Evolutionary conservation across 2,888 invertebrate genomes (phyloP), one percentile per base, ranked within the genome.

Genomic region (Diarsia brunnea): DNA sequence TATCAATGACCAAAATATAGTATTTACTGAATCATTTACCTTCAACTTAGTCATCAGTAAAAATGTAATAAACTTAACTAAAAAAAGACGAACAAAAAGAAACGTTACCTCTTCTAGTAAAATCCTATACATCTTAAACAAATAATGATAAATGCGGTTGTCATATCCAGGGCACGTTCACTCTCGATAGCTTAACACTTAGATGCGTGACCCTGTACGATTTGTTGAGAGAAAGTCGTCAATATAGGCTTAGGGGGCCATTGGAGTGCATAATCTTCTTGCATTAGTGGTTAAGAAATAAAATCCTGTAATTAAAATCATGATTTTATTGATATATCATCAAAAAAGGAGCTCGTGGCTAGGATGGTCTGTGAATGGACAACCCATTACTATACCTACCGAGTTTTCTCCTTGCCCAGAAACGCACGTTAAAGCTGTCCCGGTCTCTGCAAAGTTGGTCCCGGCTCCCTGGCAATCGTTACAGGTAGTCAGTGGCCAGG

Each of bases 71-170:
- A 8, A 1, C 19, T 49, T 0, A 38, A 0, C 14, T 7, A 19
- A 19, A 49, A 49, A 43, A 47, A 14, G n/a, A n/a, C n/a, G n/a
- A n/a, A n/a, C n/a, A n/a, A n/a, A n/a, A n/a, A n/a, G n/a, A 24
- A 3, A 7, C 16, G 11, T 38, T 45, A 49, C 43, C 78, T 12
- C 85, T 43, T 83, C 85, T 11, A 85, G 83, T 45, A 72, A 1
- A 60, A n/a, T 11, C 4, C 21, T 53, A 53, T n/a, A 61, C 0
- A 38, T 71, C 47, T 55, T 58, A 31, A 55, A 71, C 82, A 70
- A 83, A 78, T 81, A 85, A 70, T 80, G 75, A 83, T 84, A 87
- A 90, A 90, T 89, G 90, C 88, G 78, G 89, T 75, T 84, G 84
- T 88, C 84, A 88, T 86, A 84, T 78, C 69, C 88, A 75, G 87